phyloP scores from a whole-genome alignment of 2,888 invertebrate genomes.

The Andrena flavipes region DNA sequence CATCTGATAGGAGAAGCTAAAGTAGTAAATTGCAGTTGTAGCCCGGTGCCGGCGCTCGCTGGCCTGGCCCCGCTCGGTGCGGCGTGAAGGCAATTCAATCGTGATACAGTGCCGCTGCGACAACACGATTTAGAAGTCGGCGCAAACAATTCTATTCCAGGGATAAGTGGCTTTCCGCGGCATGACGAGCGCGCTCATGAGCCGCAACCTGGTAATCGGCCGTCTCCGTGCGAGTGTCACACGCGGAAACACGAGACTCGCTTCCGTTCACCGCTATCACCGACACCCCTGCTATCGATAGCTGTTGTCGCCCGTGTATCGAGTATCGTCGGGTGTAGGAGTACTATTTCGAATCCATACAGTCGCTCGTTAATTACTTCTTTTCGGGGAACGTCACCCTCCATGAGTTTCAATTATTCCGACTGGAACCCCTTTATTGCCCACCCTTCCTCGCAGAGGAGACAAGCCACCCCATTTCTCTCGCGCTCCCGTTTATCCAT shows the following conservation, averaged over 20 bases:
- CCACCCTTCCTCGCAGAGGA: too few relatives aligned
- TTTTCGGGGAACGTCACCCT: neutral
- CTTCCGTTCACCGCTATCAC: constrained; percentile 34
- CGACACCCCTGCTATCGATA: constrained; percentile 31
- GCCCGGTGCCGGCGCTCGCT: constrained; percentile 20
- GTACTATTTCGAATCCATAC: neutral
- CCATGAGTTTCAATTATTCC: neutral
- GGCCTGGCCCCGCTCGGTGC: constrained; percentile 10
- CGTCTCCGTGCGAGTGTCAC: neutral
- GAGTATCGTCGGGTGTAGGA: neutral
- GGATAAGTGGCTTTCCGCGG: constrained; percentile 44
- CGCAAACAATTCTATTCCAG: constrained; percentile 69
- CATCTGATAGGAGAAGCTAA: constrained; percentile 61
- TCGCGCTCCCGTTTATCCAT: neutral
- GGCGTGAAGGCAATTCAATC: constrained; percentile 59
- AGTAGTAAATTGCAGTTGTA: constrained; percentile 67
- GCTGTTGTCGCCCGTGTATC: constrained; percentile 18
- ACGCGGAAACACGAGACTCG: constrained; percentile 44
- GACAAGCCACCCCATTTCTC: neutral
- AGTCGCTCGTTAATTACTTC: neutral
- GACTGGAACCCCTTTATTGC: too few relatives aligned
- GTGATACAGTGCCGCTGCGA: constrained; percentile 51
- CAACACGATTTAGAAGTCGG: constrained; percentile 65
- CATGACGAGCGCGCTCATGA: constrained; percentile 18
- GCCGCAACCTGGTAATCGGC: constrained; percentile 19